Conservation (phyloP, 37 sponge, comb jelly and placozoan species). For the Oopsacas minuta region DNA sequence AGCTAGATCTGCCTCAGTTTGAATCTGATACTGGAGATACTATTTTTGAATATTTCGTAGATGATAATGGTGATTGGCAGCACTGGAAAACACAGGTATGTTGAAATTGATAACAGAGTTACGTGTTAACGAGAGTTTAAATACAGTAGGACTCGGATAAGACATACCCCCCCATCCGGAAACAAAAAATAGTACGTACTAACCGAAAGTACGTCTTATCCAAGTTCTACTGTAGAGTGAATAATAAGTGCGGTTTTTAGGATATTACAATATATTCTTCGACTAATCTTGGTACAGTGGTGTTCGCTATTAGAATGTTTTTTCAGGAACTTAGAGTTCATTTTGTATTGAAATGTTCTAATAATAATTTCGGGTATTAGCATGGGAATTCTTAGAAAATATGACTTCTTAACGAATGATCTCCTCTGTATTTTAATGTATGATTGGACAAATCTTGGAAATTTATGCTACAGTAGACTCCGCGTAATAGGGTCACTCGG, state of each 20-base stretch:
- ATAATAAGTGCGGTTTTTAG: no score
- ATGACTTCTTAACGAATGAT: no score
- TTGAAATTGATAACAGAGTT: neutral
- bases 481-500: neutral
- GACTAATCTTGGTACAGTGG: no score
- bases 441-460: neutral
- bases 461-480: neutral
- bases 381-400: no score
- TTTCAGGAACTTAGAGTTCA: no score
- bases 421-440: neutral
- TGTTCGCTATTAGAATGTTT: no score
- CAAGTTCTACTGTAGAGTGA: no score
- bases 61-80: slow-evolving; percentile 57
- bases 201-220: no score
- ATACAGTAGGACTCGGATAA: neutral
- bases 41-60: slow-evolving; percentile 90
- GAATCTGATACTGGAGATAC: slow-evolving; percentile 53
- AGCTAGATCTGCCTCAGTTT: slow-evolving; percentile 60
- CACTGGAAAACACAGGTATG: slow-evolving; percentile 51
- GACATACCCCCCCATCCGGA: no score
- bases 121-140: neutral
- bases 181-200: neutral
- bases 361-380: no score
- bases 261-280: no score
- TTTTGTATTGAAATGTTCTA: no score